Conservation (phyloP, 1,140 invertebrate genomes). For the Glossosoma conforme region DNA sequence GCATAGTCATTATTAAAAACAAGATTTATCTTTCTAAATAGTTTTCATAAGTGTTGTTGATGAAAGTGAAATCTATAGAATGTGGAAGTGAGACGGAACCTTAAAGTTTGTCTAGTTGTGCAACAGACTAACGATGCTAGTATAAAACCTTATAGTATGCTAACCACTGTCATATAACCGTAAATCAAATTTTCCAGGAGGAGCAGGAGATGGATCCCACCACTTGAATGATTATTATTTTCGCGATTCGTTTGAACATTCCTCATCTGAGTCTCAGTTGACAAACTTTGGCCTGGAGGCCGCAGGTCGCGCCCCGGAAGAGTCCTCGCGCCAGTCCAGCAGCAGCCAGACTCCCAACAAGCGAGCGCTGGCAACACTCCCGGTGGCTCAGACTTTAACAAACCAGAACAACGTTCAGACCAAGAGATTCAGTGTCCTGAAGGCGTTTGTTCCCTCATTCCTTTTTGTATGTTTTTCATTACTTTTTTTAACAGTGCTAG, state of each 20-base stretch:
- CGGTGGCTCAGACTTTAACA: constrained; percentile 29
- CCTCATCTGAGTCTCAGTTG: constrained; percentile 66
- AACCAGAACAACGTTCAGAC: constrained; percentile 12
- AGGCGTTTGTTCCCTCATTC: constrained; percentile 68
- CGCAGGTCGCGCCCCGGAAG: constrained; percentile 38
- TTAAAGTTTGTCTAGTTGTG: too few species aligned
- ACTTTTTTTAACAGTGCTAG: constrained; percentile 58
- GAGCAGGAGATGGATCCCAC: constrained; percentile 37
- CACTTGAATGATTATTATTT: constrained; percentile 62
- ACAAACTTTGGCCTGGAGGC: constrained; percentile 47
- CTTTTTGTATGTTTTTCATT: constrained; percentile 62
- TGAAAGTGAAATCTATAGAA: too few species aligned
- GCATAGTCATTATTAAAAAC: too few species aligned
- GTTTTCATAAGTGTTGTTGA: too few species aligned
- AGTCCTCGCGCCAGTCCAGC: constrained; percentile 42
- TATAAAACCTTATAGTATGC: too few species aligned
- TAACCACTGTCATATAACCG: background rate
- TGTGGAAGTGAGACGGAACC: too few species aligned
- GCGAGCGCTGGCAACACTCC: constrained; percentile 41
- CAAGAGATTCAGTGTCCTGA: constrained; percentile 56
- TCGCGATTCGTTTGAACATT: constrained; percentile 72
- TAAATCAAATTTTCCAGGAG: constrained; percentile 15
- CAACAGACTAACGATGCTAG: too few species aligned
- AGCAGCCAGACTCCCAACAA: constrained; percentile 53
- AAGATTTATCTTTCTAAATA: too few species aligned